phyloP scores from a whole-genome alignment of 2,888 invertebrate genomes.

The Danaus chrysippus region DNA sequence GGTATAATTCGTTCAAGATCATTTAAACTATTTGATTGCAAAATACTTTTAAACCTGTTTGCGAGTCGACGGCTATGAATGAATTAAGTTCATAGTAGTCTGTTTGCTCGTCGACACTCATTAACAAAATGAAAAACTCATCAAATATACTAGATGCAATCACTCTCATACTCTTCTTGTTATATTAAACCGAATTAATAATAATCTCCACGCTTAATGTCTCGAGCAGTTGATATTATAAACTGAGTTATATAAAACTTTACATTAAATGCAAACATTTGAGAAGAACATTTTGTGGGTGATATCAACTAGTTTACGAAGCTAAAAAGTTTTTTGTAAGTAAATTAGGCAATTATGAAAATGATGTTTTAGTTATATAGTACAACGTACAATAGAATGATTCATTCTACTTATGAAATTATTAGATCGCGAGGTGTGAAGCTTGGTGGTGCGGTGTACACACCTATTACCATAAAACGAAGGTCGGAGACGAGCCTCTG shows the following conservation, averaged over 20 bases:
- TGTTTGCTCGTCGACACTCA: background rate
- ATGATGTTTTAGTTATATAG: slow-evolving; percentile 21
- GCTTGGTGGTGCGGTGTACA: slow-evolving; percentile 17
- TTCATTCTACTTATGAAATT: slow-evolving; percentile 46
- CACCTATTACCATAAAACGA: slow-evolving; percentile 32
- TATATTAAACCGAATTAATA: too few relatives aligned
- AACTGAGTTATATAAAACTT: slow-evolving; percentile 3
- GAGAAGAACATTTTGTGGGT: slow-evolving; percentile 4
- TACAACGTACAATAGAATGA: slow-evolving; percentile 33
- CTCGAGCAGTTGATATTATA: too few relatives aligned
- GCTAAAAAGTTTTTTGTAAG: slow-evolving; percentile 31
- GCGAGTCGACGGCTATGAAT: background rate
- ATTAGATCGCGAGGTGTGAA: slow-evolving; percentile 30
- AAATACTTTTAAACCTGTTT: slow-evolving; percentile 4
- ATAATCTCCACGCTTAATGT: too few relatives aligned
- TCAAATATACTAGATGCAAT: too few relatives aligned
- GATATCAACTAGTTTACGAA: slow-evolving; percentile 23
- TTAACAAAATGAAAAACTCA: background rate
- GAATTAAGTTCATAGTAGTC: background rate
- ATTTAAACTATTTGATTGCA: background rate
- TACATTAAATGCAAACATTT: slow-evolving; percentile 9
- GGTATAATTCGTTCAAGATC: too few relatives aligned
- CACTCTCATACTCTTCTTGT: too few relatives aligned
- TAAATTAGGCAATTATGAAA: slow-evolving; percentile 32
- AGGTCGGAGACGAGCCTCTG: slow-evolving; percentile 34